These are phyloP conservation scores for Balaeniceps rex DNA, from an alignment of 2,113 vertebrate species.

Conservation along the genomic window DNA sequence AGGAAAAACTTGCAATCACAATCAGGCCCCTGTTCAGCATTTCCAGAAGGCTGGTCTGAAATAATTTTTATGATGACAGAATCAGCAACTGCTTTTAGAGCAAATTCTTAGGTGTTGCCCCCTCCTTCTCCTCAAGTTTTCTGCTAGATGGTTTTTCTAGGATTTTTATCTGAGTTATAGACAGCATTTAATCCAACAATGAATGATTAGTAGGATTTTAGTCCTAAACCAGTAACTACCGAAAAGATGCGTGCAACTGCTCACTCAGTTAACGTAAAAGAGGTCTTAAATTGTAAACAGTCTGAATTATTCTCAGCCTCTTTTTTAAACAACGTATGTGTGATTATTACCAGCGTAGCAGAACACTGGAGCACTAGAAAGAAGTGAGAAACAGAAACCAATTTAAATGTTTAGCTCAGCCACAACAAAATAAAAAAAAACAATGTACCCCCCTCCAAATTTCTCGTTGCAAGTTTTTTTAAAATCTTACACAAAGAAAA, in stretches of 20 bases:
- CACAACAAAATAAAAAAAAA: neutral
- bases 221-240: neutral
- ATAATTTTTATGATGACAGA: neutral
- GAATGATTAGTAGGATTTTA: neutral
- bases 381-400: neutral
- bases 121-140: neutral
- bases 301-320: neutral
- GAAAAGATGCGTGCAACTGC: neutral
- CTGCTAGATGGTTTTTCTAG: neutral
- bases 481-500: neutral
- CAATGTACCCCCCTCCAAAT: fast-evolving
- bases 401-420: neutral
- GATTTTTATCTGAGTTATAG: neutral
- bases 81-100: neutral
- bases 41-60: neutral
- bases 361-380: neutral
- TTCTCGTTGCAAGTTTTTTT: neutral
- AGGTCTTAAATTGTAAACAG: neutral
- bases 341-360: fast-evolving
- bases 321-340: neutral
- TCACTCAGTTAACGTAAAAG: neutral
- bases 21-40: neutral
- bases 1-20: neutral
- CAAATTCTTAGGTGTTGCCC: too few relatives aligned
- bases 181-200: neutral